These are phyloP conservation scores for Pogonognathellus flavescens DNA, from an alignment of 1,140 invertebrate genomes.

Conservation along the genomic window DNA sequence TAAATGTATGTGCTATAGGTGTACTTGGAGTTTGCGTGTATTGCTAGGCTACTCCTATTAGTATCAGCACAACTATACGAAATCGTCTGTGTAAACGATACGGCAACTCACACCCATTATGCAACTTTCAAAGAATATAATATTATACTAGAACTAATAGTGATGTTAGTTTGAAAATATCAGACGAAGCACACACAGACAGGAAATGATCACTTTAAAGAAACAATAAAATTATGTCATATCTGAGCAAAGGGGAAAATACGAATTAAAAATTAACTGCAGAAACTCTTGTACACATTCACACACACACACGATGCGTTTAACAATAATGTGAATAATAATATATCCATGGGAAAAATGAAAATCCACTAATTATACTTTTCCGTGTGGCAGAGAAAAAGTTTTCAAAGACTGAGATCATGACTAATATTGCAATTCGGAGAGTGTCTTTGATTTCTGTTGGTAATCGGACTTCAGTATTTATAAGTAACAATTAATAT, in stretches of 20 bases:
- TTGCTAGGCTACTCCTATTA: neutral
- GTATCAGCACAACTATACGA: neutral
- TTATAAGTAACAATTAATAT: no score
- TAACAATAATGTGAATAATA: no score
- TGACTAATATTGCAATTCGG: no score
- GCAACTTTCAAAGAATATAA: neutral
- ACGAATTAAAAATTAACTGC: neutral
- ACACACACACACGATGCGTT: no score
- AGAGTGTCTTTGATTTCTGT: no score
- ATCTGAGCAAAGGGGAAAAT: constrained; percentile 16
- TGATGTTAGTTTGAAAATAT: constrained; percentile 10
- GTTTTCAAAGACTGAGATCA: no score
- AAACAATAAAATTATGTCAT: constrained; percentile 53
- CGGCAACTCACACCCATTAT: constrained; percentile 4
- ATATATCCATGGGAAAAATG: no score
- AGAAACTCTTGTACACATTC: neutral
- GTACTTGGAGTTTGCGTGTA: neutral
- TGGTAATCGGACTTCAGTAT: no score
- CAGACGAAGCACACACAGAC: neutral
- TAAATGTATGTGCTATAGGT: neutral
- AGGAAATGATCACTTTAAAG: constrained; percentile 50
- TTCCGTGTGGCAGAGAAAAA: no score
- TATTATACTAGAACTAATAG: no score
- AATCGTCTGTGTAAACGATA: neutral
- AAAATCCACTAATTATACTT: no score